Conservation (phyloP, 1,140 invertebrate species). For the Trichonephila clavata region DNA sequence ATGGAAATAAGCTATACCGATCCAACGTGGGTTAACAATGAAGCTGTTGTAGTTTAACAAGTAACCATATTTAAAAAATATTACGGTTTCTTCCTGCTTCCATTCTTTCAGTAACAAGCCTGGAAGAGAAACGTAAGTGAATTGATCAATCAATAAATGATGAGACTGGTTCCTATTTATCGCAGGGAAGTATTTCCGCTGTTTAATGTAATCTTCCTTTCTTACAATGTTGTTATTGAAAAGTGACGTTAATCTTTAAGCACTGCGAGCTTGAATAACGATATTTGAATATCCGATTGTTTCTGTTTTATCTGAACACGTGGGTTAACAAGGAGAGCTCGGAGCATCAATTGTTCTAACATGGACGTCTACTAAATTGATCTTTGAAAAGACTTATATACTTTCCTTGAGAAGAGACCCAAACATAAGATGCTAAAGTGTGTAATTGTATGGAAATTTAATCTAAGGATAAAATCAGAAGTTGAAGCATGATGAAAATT, state of each 20-base stretch:
- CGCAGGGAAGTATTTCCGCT: not conserved
- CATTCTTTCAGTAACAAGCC: slow-evolving; percentile 9
- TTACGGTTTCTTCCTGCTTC: not conserved
- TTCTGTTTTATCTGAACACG: not conserved
- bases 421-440: not conserved
- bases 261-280: not conserved
- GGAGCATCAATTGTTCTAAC: not conserved
- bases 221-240: not conserved
- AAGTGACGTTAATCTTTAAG: slow-evolving; percentile 3
- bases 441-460: slow-evolving; percentile 35
- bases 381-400: not conserved
- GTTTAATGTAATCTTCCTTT: not conserved
- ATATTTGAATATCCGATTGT: not conserved
- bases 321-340: not conserved
- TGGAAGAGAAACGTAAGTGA: not conserved
- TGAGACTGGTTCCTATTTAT: not conserved
- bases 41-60: not conserved
- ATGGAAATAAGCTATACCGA: not conserved
- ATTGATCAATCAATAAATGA: slow-evolving; percentile 17
- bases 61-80: not conserved
- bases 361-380: not conserved
- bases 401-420: not conserved
- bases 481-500: not conserved
- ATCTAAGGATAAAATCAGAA: not conserved
- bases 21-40: slow-evolving; percentile 2